A percentile compares a stretch with the other conserved stretches of the same genome.
Conservation (phyloP, 2,888 invertebrate genomes). For the Ecdyonurus torrentis region DNA sequence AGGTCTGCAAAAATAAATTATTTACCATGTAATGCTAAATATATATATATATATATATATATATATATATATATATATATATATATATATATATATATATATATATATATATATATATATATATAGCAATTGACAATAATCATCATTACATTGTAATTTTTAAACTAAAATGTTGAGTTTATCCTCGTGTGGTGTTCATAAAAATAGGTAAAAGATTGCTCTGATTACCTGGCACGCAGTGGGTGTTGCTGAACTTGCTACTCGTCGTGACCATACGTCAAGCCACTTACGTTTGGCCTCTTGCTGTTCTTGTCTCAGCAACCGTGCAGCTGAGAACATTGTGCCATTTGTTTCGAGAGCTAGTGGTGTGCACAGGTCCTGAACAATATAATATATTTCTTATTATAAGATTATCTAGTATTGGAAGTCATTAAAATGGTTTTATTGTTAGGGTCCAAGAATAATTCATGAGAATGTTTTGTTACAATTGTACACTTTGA, state of each 20-base stretch:
- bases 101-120: not conserved
- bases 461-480: no score
- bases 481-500: no score
- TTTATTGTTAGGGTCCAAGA: no score
- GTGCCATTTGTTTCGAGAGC: conserved; percentile 26
- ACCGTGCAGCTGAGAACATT: conserved; percentile 20
- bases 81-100: not conserved
- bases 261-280: conserved; percentile 4
- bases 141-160: no score
- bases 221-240: conserved; percentile 3
- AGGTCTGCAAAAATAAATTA: not conserved
- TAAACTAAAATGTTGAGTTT: no score
- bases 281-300: conserved; percentile 1
- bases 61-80: not conserved
- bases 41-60: not conserved
- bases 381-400: not conserved
- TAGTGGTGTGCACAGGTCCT: conserved; percentile 24
- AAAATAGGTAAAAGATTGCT: no score
- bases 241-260: conserved; percentile 5
- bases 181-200: no score
- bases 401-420: no score
- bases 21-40: not conserved
- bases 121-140: not conserved
- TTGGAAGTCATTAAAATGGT: no score
- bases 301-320: conserved; percentile 14